These are phyloP conservation scores for Drosophila niveifrons DNA, from an alignment of 2,888 invertebrate genomes.

Conservation along the genomic window DNA sequence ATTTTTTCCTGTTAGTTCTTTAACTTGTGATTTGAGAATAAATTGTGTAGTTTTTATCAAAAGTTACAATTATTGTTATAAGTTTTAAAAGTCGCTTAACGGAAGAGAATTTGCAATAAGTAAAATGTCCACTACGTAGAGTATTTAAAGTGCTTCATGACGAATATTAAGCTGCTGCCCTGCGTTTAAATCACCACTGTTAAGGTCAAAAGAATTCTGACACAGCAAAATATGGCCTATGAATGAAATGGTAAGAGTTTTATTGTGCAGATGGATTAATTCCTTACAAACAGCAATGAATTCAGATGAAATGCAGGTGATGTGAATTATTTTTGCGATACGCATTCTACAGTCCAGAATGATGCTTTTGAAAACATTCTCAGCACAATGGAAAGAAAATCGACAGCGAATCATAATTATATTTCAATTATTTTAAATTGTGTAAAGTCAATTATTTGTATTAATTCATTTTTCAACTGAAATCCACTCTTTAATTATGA, in stretches of 20 bases:
- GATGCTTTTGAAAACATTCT: no score
- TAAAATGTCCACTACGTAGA: background rate
- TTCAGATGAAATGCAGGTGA: background rate
- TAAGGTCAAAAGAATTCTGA: background rate
- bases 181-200: background rate
- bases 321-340: background rate
- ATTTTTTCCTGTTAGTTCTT: no score
- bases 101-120: background rate
- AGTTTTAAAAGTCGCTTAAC: background rate
- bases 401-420: no score
- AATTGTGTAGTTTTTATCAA: no score
- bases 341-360: no score
- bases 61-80: no score
- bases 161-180: background rate
- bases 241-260: background rate
- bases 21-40: no score
- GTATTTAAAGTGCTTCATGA: background rate
- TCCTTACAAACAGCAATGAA: background rate
- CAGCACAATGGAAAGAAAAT: no score
- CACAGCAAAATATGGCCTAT: background rate
- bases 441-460: no score
- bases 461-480: no score
- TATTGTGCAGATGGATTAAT: background rate
- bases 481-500: no score
- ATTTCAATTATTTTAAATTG: no score